Percentiles rank a stretch among this genome's conserved stretches.
phyloP scores from a whole-genome alignment of 2,888 invertebrate genomes.

The Balanococcus diminutus region DNA sequence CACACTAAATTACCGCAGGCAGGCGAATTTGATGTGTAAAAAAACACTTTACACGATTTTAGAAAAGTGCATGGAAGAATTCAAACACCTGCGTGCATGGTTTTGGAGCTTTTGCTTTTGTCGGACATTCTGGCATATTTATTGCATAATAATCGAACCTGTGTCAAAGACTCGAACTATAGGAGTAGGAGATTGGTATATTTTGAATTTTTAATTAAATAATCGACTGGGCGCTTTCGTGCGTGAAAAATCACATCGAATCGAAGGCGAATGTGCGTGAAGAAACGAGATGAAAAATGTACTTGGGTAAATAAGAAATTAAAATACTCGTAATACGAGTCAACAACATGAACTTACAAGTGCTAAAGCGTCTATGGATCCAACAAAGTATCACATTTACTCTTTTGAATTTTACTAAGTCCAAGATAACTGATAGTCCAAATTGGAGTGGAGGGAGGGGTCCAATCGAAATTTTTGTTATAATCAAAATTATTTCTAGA shows the following conservation, averaged over 20 bases:
- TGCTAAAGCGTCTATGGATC: too few relatives aligned
- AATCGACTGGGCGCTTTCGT: neutral
- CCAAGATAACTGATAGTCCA: too few relatives aligned
- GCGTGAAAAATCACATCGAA: neutral
- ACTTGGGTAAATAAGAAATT: neutral
- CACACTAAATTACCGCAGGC: neutral
- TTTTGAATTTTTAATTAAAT: constrained; percentile 18
- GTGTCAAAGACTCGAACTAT: neutral
- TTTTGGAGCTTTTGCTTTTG: neutral
- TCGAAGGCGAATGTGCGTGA: neutral
- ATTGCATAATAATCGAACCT: neutral
- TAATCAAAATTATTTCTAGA: too few relatives aligned
- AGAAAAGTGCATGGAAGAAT: neutral
- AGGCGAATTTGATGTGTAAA: neutral
- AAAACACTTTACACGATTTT: neutral
- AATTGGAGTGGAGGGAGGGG: too few relatives aligned
- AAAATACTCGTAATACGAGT: neutral
- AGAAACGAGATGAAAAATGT: neutral
- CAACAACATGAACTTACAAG: neutral
- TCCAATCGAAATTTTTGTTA: too few relatives aligned
- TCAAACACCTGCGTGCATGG: neutral
- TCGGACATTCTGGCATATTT: neutral
- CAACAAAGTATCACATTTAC: too few relatives aligned
- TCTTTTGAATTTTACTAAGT: too few relatives aligned
- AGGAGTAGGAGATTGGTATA: too few relatives aligned